Base-by-base conservation (phyloP, 2,797 vertebrate species). In the Leptoclinus maculatus region DNA sequence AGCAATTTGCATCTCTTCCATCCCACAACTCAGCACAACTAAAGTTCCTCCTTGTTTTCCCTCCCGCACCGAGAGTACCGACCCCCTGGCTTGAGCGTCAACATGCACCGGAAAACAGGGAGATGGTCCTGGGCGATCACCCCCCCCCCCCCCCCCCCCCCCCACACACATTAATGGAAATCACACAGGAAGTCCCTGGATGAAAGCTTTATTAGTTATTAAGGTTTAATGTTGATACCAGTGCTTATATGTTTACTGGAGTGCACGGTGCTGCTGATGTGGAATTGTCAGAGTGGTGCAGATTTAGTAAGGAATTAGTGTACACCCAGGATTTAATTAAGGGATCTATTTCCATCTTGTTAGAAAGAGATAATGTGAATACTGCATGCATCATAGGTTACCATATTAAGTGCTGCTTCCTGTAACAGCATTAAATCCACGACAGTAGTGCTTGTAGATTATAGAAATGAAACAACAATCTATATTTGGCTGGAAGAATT, bases 221-320 rank as follows among this genome's bases (percentile, higher is more conserved):
- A 94, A 94, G 92, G 88, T 92, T 94, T 94, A 93, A 94, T 94
- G 93, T 93, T 91, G 88, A 92, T 93, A 90, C 89, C 90, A 71
- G 85, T 88, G 89, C 89, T 92, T 93, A 85, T 91, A 91, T 91
- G 87, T 92, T 89, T 91, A 93, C 90, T 89, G 86, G 91, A 89
- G 90, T 89, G 88, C 82, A 65, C 51, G 16, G 79, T 54, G 78
- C 75, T 88, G 91, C 91, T 89, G 91, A 88, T 86, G 90, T 91
- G 83, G 87, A 92, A 91, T 92, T 87, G 91, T 93, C 91, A 89
- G 83, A 87, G 92, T 90, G 91, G 85, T 91, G 85, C 90, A 90
- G 89, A 91, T 93, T 92, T 91, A 92, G 89, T 83, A 68, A 87
- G 89, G 90, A 92, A 93, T 93, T 93, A 92, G 90, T 90, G 89